Base-by-base conservation (phyloP, 1,140 invertebrate species). In the Bombus breviceps region DNA sequence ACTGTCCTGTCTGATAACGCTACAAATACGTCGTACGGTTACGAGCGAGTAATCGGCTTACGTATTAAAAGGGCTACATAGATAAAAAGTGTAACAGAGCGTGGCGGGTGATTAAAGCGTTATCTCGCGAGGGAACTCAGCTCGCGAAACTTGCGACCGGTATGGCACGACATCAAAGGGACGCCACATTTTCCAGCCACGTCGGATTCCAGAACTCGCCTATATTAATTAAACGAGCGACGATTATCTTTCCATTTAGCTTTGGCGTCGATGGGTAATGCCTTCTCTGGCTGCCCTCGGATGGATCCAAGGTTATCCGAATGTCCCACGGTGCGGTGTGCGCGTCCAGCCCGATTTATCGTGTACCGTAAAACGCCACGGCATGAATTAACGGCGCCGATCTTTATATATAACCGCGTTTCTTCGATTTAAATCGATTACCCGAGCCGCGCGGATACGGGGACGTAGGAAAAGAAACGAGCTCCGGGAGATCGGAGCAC, bases 371-470 rank as follows among this genome's bases (percentile, higher is more conserved):
- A 86, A 79, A 53, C 64, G 66, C 39, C 39, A 34, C 62, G 81
- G 82, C 79, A 68, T 83, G 88, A 85, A 90, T 89, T 88, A 90
- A 90, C 75, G 39, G 32, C 74, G 76, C 62, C 85, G 78, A 87
- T 88, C 79, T 87, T 89, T 88, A 83, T 81, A 76, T 85, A 85
- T 85, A 85, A 80, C 77, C 81, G 82, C 74, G 82, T 85, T 89
- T 85, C 88, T 88, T 80, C 74, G 86, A 90, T 89, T 89, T 82
- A 87, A 90, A 88, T 90, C 89, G 82, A 88, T 90, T 89, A 84
- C 80, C 83, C 39, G 80, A 28, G 57, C 68, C 76, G 79, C 43
- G 8, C 22, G 57, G 68, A 81, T 71, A 57, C 53, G 39, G 8
- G 25, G 37, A 78, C 72, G n/a, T 74, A 72, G 81, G 72, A 72